Base-by-base conservation (phyloP, 2,797 vertebrate species). In the Lacerta bilineata region DNA sequence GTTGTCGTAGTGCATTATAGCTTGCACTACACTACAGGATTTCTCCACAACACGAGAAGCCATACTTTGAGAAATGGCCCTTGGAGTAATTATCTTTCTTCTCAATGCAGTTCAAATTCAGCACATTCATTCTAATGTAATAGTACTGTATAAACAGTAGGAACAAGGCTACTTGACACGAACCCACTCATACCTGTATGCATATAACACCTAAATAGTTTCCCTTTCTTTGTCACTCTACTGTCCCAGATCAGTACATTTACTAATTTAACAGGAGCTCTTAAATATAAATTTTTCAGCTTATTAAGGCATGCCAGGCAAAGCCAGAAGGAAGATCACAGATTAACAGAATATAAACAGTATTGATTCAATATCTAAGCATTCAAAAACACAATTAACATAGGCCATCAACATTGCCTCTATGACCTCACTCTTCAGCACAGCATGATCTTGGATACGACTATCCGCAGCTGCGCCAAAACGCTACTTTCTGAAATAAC, bases 401-500 rank as follows among this genome's bases (percentile, higher is more conserved):
- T 88, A 91, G 87, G 90, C 86, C 91, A 95, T 95, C 93, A 92
- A 94, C 91, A 89, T 89, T 88, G 87, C 86, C 89, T 90, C 85
- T 88, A 90, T 95, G 93, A 94, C 93, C 94, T 95, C 94, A 80
- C 72, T 90, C 83, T 90, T 89, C 72, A 90, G 85, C 2, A 0
- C 79, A 90, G 85, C 92, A 88, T 84, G 87, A 93, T 82, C 84
- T 95, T 95, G 94, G 94, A 95, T 95, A 91, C 88, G 89, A 95
- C 95, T 95, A 93, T 88, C 93, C 89, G 82, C 91, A 93, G 86
- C 92, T 88, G 91, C 93, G 95, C 95, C 95, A 95, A 90, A 94
- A 94, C 87, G 92, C 90, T 95, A 95, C 94, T 96, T 93, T 95
- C 91, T 87, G 93, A 95, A 95, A 95, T 96, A 93, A 95, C 93